Evolutionary conservation across 2,888 invertebrate species (phyloP).

Genomic region (Athetis lepigone): DNA sequence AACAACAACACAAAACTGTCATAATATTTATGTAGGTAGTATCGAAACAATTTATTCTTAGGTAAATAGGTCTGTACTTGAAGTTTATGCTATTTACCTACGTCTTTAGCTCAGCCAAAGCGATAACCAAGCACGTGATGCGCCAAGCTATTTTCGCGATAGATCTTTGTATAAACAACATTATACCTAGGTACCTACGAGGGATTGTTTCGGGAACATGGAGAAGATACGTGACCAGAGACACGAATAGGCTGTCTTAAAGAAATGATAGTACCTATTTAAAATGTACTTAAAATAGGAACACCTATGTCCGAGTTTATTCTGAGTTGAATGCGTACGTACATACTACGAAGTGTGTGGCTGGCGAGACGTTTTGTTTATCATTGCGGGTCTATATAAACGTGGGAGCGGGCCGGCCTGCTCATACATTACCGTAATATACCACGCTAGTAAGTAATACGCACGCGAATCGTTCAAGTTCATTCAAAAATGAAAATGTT

Average conservation of each 20-base stretch:
- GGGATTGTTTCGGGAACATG: not conserved
- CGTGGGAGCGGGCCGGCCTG: slow-evolving; percentile 58
- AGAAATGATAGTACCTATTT: not conserved
- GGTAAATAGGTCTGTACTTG: slow-evolving; percentile 10
- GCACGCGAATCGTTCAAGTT: slow-evolving; percentile 32
- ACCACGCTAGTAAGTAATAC: slow-evolving; percentile 54
- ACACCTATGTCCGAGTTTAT: not conserved
- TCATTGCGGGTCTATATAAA: slow-evolving; percentile 74
- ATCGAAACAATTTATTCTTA: slow-evolving; percentile 41
- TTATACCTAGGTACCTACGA: too few species aligned
- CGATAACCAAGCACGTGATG: slow-evolving; percentile 53
- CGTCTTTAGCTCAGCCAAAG: slow-evolving; percentile 24
- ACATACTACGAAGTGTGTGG: slow-evolving; percentile 20
- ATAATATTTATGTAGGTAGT: slow-evolving; percentile 8
- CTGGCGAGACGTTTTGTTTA: slow-evolving; percentile 67
- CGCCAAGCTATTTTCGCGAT: slow-evolving; percentile 41
- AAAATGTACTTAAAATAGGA: not conserved
- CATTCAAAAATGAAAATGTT: slow-evolving; percentile 62
- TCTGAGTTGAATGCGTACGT: slow-evolving; percentile 26
- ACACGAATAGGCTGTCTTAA: not conserved
- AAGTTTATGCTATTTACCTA: not conserved
- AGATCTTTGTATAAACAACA: slow-evolving; percentile 7
- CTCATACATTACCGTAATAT: slow-evolving; percentile 65
- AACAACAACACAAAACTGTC: not conserved
- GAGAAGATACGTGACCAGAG: not conserved